A percentile compares a stretch with the other conserved stretches of the same genome.
Evolutionary conservation across 2,113 vertebrate genomes (phyloP).

Genomic region (Shinisaurus crocodilurus): DNA sequence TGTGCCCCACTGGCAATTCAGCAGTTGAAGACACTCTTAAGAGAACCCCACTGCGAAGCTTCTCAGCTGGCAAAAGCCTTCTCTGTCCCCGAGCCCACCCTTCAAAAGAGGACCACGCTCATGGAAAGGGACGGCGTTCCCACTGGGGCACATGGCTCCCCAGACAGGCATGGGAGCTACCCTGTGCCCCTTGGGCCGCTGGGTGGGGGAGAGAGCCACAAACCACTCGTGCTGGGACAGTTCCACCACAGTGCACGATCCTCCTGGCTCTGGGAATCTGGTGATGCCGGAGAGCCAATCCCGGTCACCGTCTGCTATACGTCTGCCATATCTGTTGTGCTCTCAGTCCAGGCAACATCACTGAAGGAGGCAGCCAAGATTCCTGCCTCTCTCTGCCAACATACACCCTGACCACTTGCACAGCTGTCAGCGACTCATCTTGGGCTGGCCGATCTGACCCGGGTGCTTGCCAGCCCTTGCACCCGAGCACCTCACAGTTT

Average conservation of each 20-base stretch:
- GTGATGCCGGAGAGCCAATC: not conserved
- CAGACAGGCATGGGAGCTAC: too few relatives aligned
- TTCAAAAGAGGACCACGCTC: not conserved
- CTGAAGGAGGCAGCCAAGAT: not conserved
- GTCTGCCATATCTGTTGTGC: not conserved
- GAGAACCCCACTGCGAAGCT: not conserved
- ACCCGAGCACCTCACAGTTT: fast-evolving
- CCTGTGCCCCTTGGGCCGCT: too few relatives aligned
- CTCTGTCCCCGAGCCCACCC: too few relatives aligned
- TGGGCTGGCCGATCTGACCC: not conserved
- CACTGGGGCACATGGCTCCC: not conserved
- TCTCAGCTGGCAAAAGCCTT: not conserved
- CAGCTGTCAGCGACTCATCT: not conserved
- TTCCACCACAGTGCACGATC: not conserved
- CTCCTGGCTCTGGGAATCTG: not conserved
- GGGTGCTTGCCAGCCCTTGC: not conserved
- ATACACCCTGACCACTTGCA: not conserved
- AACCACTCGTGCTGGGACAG: not conserved
- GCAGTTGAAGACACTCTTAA: not conserved
- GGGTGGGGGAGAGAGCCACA: not conserved
- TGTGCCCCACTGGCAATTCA: not conserved
- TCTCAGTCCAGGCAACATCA: not conserved
- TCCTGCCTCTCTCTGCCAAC: not conserved
- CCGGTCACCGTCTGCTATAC: not conserved
- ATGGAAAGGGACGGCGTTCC: not conserved